Evolutionary conservation across 2,888 invertebrate genomes (phyloP).

Genomic region (Lycophotia porphyrea): DNA sequence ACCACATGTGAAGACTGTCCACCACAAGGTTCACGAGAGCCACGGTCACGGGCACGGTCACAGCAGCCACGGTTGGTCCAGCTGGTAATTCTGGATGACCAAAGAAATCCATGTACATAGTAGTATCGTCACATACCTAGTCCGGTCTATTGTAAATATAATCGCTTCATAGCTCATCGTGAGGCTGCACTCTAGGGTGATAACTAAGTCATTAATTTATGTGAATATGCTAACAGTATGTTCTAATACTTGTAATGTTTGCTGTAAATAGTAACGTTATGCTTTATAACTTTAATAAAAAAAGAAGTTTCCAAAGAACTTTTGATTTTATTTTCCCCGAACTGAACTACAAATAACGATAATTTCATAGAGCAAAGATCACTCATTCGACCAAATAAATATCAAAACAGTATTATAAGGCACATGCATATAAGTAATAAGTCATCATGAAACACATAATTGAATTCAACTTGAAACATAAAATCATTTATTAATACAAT

Average conservation of each 20-base stretch:
- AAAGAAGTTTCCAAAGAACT: slow-evolving; percentile 81
- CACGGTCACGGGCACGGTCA: slow-evolving; percentile 63
- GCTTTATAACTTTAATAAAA: slow-evolving; percentile 82
- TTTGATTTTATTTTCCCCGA: slow-evolving; percentile 68
- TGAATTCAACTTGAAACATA: neutral
- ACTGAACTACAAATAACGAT: neutral
- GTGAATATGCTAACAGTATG: slow-evolving; percentile 77
- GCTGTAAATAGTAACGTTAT: slow-evolving; percentile 87
- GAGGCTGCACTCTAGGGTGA: slow-evolving; percentile 89
- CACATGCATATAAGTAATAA: neutral
- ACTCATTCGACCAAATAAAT: neutral
- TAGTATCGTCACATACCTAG: slow-evolving; percentile 74
- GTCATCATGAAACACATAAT: neutral
- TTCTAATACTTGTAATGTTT: slow-evolving; percentile 74
- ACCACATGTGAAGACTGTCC: slow-evolving; percentile 85
- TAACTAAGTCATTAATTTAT: slow-evolving; percentile 90
- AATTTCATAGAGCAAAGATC: neutral
- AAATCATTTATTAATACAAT: neutral
- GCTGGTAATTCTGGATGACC: slow-evolving; percentile 68
- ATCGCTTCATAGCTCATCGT: slow-evolving; percentile 86
- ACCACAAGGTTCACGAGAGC: slow-evolving; percentile 81
- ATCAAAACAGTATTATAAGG: no score
- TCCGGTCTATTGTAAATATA: slow-evolving; percentile 85
- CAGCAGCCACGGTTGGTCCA: slow-evolving; percentile 70
- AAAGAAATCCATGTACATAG: slow-evolving; percentile 59